A percentile compares a stretch with the other conserved stretches of the same genome.
phyloP scores from a whole-genome alignment of 1,140 invertebrate genomes.

The Zophobas morio region DNA sequence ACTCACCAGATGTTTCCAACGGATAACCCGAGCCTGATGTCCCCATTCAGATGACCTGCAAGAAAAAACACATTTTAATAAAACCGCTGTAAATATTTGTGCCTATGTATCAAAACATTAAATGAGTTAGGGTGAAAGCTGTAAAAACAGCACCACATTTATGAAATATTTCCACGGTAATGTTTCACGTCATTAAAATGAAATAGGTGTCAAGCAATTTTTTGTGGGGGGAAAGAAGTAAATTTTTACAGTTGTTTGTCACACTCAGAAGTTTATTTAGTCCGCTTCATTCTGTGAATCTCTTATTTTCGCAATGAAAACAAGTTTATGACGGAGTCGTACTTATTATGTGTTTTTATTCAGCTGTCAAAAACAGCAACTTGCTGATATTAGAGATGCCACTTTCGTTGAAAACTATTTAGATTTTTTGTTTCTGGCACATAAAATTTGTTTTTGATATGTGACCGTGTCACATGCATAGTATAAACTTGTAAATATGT shows the following conservation, averaged over 20 bases:
- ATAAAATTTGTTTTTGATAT: conserved; percentile 12
- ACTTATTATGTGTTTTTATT: conserved; percentile 9
- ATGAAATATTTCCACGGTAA: conserved; percentile 11
- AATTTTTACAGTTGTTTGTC: conserved; percentile 24
- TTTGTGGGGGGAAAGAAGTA: conserved; percentile 20
- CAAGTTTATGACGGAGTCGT: conserved; percentile 10
- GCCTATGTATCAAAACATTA: conserved; percentile 16
- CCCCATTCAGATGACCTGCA: conserved; percentile 13
- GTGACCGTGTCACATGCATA: background rate
- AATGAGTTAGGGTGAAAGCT: conserved; percentile 1
- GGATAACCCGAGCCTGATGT: background rate
- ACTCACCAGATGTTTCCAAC: conserved; percentile 15
- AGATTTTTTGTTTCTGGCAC: background rate
- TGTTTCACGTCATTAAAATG: conserved; percentile 31
- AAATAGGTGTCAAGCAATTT: conserved; percentile 33
- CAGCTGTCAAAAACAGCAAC: background rate
- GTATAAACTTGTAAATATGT: no score
- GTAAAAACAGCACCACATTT: conserved; percentile 26
- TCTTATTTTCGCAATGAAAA: conserved; percentile 22
- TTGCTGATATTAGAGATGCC: conserved; percentile 2
- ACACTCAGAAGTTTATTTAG: conserved; percentile 18
- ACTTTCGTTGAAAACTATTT: conserved; percentile 11
- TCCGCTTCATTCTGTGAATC: conserved; percentile 14
- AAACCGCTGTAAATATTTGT: conserved; percentile 18
- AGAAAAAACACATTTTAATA: conserved; percentile 19